Percentiles rank a stretch among this genome's conserved stretches.
Evolutionary conservation across 2,797 vertebrate species (phyloP).

Genomic region (Anabas testudineus): DNA sequence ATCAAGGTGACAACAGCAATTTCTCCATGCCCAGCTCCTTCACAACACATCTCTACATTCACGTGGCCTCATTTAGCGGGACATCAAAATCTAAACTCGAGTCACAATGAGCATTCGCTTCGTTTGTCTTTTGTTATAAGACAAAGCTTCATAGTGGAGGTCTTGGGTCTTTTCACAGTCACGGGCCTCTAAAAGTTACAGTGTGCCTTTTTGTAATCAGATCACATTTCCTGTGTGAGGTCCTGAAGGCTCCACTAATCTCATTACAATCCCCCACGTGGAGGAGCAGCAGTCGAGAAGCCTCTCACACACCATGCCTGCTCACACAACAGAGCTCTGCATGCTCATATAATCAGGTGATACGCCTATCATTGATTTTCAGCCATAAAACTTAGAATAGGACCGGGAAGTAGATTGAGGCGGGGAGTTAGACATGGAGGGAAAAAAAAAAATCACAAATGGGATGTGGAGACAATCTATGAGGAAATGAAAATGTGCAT

Average conservation of each 20-base stretch:
- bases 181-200: constrained; percentile 60
- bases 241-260: constrained; percentile 62
- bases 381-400: constrained; percentile 40
- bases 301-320: constrained; percentile 50
- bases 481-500: constrained; percentile 45
- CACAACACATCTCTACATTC: constrained; percentile 34
- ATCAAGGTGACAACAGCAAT: constrained; percentile 77
- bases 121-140: constrained; percentile 8
- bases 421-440: constrained; percentile 9
- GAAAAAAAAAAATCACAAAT: constrained; percentile 23
- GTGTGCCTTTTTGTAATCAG: constrained; percentile 68
- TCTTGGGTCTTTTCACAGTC: constrained; percentile 31
- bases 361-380: constrained; percentile 58
- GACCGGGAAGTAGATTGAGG: constrained; percentile 32
- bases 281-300: constrained; percentile 40
- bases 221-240: constrained; percentile 60
- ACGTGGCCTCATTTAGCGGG: constrained; percentile 13
- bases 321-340: constrained; percentile 46
- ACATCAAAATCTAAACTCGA: constrained; percentile 11
- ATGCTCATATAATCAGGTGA: constrained; percentile 65
- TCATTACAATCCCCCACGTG: constrained; percentile 55
- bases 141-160: background rate
- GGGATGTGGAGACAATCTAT: constrained; percentile 15
- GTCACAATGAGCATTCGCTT: constrained; percentile 20
- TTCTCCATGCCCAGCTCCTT: constrained; percentile 33